A percentile compares a stretch with the other conserved stretches of the same genome.
Evolutionary conservation across 2,797 vertebrate species (phyloP).

Genomic region (Gymnocypris eckloni): DNA sequence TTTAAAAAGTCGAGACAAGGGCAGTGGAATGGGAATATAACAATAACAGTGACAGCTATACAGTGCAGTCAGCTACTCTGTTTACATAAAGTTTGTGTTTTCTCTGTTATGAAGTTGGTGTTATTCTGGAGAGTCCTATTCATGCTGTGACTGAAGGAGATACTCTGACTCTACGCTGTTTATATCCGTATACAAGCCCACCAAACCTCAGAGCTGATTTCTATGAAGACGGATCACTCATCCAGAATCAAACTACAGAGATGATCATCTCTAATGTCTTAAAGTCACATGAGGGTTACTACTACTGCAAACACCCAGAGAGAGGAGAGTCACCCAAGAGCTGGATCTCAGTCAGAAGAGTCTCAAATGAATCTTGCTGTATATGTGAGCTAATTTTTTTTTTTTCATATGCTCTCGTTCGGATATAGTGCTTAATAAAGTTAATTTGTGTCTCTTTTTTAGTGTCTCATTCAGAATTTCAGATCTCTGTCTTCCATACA

Average conservation of each 20-base stretch:
- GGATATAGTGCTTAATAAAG: neutral
- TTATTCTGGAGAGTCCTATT: slow-evolving; percentile 48
- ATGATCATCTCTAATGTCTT: slow-evolving; percentile 54
- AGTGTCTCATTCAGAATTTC: no score
- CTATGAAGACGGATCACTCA: slow-evolving; percentile 52
- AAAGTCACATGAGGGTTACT: slow-evolving; percentile 63
- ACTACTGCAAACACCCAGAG: slow-evolving; percentile 49
- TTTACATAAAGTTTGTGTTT: no score
- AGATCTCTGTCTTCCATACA: no score
- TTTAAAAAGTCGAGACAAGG: no score
- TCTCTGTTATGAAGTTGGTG: neutral
- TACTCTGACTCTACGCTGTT: slow-evolving; percentile 62
- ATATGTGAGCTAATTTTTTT: no score
- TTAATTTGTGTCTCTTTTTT: no score
- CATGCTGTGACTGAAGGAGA: slow-evolving; percentile 56
- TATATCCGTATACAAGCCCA: accelerated
- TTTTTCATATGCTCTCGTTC: no score
- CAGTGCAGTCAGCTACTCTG: no score
- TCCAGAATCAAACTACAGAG: slow-evolving; percentile 38
- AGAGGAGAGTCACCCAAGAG: slow-evolving; percentile 51
- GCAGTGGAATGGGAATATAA: no score
- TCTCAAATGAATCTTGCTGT: neutral
- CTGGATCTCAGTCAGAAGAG: slow-evolving; percentile 45
- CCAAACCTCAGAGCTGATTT: slow-evolving; percentile 47
- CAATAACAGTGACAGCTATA: no score